Conservation (phyloP, 2,888 invertebrate genomes). For the Lasioglossum leucozonium region DNA sequence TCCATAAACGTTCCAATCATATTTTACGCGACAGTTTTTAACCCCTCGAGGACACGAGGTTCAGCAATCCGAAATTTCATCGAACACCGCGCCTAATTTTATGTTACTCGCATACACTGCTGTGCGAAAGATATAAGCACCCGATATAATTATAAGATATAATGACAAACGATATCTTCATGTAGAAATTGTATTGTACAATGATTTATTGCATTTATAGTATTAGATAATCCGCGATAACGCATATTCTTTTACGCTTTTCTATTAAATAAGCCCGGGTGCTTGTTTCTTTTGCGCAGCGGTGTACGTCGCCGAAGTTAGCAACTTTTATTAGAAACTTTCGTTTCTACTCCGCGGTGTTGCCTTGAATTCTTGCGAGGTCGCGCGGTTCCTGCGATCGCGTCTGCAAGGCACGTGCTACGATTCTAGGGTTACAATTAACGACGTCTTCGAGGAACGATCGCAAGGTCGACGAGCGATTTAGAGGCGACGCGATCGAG, state of each 20-base stretch:
- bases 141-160: no score
- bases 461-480: conserved; percentile 39
- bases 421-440: conserved; percentile 43
- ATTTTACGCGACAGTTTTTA: background rate
- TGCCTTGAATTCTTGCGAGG: conserved; percentile 28
- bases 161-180: no score
- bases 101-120: no score
- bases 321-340: background rate
- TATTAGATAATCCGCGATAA: no score
- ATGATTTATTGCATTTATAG: no score
- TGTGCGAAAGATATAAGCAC: no score
- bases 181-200: no score
- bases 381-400: conserved; percentile 44
- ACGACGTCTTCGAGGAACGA: conserved; percentile 41
- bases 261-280: no score
- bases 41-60: background rate
- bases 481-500: conserved; percentile 40
- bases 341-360: background rate
- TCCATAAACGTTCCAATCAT: background rate
- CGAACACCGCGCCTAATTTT: no score
- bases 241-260: no score
- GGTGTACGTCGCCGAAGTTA: no score
- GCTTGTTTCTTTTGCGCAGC: no score
- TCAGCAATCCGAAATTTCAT: background rate
- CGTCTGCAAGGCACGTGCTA: conserved; percentile 48